Conservation (phyloP, 2,797 vertebrate species). For the Anomalospiza imberbis region DNA sequence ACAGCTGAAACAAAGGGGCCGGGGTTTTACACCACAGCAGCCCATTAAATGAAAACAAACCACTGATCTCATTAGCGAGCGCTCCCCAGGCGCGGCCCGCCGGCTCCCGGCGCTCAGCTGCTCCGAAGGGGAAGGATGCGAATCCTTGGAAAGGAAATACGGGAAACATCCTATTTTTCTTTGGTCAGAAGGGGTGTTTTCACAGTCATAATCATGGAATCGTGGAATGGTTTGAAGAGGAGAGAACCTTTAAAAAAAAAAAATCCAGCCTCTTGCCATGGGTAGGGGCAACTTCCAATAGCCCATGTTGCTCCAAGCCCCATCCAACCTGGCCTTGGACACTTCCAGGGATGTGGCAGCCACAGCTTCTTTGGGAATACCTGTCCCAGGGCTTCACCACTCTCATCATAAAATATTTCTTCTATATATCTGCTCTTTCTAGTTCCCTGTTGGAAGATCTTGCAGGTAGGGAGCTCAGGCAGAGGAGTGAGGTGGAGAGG, state of each 20-base stretch:
- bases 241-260: neutral
- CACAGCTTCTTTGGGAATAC: neutral
- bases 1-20: conserved; percentile 19
- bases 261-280: fast-evolving
- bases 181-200: neutral
- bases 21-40: neutral
- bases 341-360: neutral
- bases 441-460: neutral
- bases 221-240: neutral
- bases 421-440: neutral
- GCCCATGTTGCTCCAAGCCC: neutral
- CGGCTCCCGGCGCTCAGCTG: neutral
- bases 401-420: fast-evolving
- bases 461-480: neutral
- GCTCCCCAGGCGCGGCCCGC: neutral
- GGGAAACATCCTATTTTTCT: neutral
- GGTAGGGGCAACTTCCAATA: neutral
- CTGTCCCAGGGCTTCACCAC: fast-evolving
- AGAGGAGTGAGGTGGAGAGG: neutral
- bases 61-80: neutral
- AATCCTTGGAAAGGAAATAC: neutral
- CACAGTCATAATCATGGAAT: neutral
- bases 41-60: neutral
- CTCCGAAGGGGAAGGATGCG: fast-evolving
- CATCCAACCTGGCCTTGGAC: fast-evolving